Conservation (phyloP, 2,888 invertebrate species). For the Nasonia oneida region DNA sequence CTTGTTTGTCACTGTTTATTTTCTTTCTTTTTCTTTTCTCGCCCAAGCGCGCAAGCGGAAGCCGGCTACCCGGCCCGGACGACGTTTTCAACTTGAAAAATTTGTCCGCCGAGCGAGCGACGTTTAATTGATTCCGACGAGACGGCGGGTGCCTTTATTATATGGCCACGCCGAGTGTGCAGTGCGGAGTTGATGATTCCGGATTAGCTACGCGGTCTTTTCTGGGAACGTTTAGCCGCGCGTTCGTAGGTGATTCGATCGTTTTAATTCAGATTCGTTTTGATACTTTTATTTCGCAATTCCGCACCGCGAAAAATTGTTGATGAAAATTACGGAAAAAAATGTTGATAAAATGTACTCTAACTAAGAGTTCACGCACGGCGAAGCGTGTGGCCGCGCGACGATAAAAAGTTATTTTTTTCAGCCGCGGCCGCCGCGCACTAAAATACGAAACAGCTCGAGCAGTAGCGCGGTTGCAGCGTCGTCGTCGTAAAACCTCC, state of each 20-base stretch:
- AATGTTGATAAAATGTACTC: too few relatives aligned
- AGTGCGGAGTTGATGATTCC: conserved; percentile 11
- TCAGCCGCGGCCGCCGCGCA: background rate
- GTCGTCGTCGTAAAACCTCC: conserved; percentile 34
- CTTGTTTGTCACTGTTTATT: conserved; percentile 62
- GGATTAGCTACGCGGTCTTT: conserved; percentile 21
- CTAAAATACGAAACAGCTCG: conserved; percentile 26
- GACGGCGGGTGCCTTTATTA: background rate
- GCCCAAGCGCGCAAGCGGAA: background rate
- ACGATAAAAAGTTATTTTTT: conserved; percentile 43
- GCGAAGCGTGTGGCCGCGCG: background rate
- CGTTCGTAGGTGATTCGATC: too few relatives aligned
- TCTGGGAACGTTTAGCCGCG: background rate
- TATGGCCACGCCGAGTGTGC: background rate
- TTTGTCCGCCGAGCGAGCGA: conserved; percentile 30
- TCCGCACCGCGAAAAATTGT: background rate
- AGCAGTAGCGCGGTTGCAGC: background rate
- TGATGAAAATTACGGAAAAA: background rate
- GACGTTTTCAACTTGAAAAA: conserved; percentile 42
- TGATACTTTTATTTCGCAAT: background rate
- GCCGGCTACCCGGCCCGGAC: background rate
- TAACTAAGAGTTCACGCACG: background rate
- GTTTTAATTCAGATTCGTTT: background rate
- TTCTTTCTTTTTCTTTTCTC: conserved; percentile 30
- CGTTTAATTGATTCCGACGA: conserved; percentile 58